Evolutionary conservation across 2,797 vertebrate genomes (phyloP), one percentile per base, ranked within the genome.

Genomic region (Acrossocheilus wenchowensis): DNA sequence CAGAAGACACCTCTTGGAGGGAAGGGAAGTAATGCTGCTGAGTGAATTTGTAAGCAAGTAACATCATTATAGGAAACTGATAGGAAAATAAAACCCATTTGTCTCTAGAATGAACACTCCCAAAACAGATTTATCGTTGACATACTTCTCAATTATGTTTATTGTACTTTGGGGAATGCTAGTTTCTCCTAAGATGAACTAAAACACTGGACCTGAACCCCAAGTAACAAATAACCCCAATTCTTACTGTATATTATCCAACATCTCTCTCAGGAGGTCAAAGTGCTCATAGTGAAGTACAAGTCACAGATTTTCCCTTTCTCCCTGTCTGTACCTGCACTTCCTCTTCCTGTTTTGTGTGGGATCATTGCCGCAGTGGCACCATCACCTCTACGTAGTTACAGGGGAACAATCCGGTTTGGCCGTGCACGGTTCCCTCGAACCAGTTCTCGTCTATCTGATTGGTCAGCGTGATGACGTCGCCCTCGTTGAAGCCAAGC

Each of bases 381-480:
- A 99, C 97, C 81, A 98, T 57, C 92, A 99, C 96, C 89, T 99
- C 97, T 87, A 99, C 98, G 23, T 98, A 99, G 96, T 97, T 99
- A 93, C 96, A 96, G 0, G 98, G 98, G 93, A 99, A 99, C 94
- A 96, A 98, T 90, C 98, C 98, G 0, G 96, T 93, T 87, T 94
- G 96, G 90, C 97, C 97, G 0, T 90, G 95, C 89, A 99, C 91
- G 92, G 92, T 94, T 86, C 98, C 98, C 95, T 99, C 97, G 11
- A 95, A 97, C 98, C 98, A 99, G 96, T 99, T 99, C 89, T 99
- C 98, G 17, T 99, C 98, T 17, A 99, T 98, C 93, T 95, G 96
- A 93, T 94, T 97, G 89, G 96, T 96, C 92, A 99, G 93, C 1
- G 96, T 98, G 96, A 99, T 99, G 93, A 98, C 88, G 89, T 99